Conservation (phyloP, 2,888 invertebrate species). For the Eumerus sabulonum region DNA sequence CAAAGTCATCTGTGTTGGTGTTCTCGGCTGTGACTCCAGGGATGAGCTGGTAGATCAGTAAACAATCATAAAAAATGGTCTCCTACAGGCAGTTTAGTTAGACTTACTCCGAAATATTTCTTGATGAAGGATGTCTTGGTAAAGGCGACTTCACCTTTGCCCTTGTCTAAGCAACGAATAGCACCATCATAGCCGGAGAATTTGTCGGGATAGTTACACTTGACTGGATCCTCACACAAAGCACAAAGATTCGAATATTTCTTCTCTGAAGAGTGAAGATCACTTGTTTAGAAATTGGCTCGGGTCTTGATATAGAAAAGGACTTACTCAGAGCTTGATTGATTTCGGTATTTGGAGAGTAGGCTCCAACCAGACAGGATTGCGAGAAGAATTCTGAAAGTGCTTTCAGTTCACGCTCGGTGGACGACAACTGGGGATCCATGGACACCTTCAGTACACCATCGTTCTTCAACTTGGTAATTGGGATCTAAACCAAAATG, state of each 20-base stretch:
- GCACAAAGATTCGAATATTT: slow-evolving; percentile 89
- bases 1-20: slow-evolving; percentile 84
- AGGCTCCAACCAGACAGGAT: slow-evolving; percentile 92
- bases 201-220: slow-evolving; percentile 90
- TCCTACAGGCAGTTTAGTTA: background rate
- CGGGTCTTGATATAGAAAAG: too few relatives aligned
- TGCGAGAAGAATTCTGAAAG: slow-evolving; percentile 88
- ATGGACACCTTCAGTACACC: slow-evolving; percentile 78
- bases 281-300: too few relatives aligned
- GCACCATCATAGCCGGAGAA: slow-evolving; percentile 94
- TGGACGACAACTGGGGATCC: slow-evolving; percentile 77
- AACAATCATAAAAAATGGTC: background rate
- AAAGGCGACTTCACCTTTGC: slow-evolving; percentile 92
- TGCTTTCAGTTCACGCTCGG: slow-evolving; percentile 89
- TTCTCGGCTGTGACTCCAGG: slow-evolving; percentile 83
- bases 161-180: slow-evolving; percentile 88
- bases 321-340: slow-evolving; percentile 84
- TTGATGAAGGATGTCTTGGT: slow-evolving; percentile 89
- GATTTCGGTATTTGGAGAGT: slow-evolving; percentile 87
- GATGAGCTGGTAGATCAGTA: slow-evolving; percentile 80
- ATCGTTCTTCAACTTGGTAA: slow-evolving; percentile 87
- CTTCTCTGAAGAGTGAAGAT: slow-evolving; percentile 82
- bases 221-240: slow-evolving; percentile 87
- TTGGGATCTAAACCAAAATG: slow-evolving; percentile 81
- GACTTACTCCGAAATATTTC: slow-evolving; percentile 86